Conservation (phyloP, 1,140 invertebrate species). For the Pogonomyrmex californicus region DNA sequence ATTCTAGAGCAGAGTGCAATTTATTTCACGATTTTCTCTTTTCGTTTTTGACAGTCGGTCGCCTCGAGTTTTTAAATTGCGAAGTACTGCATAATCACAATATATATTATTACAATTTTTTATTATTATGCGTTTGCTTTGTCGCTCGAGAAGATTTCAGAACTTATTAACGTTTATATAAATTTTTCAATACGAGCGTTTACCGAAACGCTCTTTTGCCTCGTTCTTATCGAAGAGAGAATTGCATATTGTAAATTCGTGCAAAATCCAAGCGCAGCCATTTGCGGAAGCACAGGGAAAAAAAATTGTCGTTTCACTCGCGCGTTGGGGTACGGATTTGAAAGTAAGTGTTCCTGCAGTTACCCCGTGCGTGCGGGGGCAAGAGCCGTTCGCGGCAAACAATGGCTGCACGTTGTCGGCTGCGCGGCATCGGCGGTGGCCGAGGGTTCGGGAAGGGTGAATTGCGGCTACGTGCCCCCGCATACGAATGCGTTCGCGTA, state of each 20-base stretch:
- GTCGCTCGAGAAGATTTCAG: background rate
- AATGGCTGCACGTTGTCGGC: slow-evolving; percentile 65
- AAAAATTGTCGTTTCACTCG: slow-evolving; percentile 2
- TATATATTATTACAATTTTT: background rate
- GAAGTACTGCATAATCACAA: background rate
- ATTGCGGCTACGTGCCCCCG: slow-evolving; percentile 81
- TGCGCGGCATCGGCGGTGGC: slow-evolving; percentile 36
- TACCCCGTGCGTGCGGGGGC: background rate
- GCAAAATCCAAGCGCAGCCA: background rate
- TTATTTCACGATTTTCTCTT: background rate
- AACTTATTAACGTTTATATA: too few relatives aligned
- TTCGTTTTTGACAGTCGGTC: background rate
- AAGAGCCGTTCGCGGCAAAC: slow-evolving; percentile 64
- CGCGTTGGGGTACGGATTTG: slow-evolving; percentile 17
- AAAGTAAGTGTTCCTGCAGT: slow-evolving; percentile 11
- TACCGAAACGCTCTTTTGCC: background rate
- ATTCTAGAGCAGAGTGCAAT: background rate
- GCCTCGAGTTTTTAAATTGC: background rate
- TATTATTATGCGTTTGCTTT: background rate
- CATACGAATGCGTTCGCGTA: slow-evolving; percentile 77
- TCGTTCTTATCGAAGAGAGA: background rate
- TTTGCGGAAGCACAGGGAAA: background rate
- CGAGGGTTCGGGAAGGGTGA: slow-evolving; percentile 78
- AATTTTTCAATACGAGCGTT: too few relatives aligned
- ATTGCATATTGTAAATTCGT: background rate